Evolutionary conservation across 2,797 vertebrate species (phyloP), one percentile per base, ranked within the genome.

Genomic region (Salmo trutta): DNA sequence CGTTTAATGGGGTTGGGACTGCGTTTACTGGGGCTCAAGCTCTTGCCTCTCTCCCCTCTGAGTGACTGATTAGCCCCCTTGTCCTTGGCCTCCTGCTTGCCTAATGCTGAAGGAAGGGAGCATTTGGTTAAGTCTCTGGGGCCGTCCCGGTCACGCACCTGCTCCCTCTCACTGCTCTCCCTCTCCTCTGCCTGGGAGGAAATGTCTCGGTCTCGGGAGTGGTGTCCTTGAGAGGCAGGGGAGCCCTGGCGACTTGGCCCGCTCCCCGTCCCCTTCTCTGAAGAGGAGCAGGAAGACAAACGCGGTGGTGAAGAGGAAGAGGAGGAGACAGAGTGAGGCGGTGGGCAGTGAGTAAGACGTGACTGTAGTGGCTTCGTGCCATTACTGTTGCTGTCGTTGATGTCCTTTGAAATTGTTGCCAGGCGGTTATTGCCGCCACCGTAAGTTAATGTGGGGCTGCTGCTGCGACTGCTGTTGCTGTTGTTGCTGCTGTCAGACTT

Each of bases 91-190:
- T 95, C 94, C 79, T 85, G 76, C 76, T 92, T 95, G 78, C 91
- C 91, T 68, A 74, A 77, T 87, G 86, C 86, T 76, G 77, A 69
- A 54, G 81, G 70, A 83, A 85, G 83, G 71, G 90, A 79, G 75
- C 89, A 88, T 84, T 92, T 93, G 74, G 87, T 92, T 77, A 93
- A 87, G 83, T 95, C 93, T 90, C 92, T 92, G 65, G 91, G 88
- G 80, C 81, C 81, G 77, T 92, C 90, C 27, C 71, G 84, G 56
- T 92, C 91, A 80, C 87, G 89, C 75, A 83, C 81, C 41, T 90
- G 82, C 67, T 93, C 91, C 80, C 84, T 90, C 64, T 89, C 89
- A 75, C 82, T 76, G 70, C 82, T 87, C 77, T 94, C 94, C 31
- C 82, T 87, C 77, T 94, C 94, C 29, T 94, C 92, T 54, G 86